Base-by-base conservation (phyloP, 1,140 invertebrate genomes). In the Colletes gigas region DNA sequence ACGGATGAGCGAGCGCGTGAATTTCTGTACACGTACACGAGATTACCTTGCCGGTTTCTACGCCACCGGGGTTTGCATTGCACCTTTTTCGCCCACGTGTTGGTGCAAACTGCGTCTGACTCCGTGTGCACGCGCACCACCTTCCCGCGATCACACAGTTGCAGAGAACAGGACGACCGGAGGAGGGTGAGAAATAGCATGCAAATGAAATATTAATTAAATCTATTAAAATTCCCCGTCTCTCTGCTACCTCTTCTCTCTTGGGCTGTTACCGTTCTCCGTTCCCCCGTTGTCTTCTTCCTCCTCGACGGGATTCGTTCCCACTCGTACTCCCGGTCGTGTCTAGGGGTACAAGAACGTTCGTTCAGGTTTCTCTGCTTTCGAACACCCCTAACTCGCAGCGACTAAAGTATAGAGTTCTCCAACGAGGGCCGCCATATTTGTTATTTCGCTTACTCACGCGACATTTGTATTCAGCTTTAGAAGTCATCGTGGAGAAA, bases 161-260 rank as follows among this genome's bases (percentile, higher is more conserved):
- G 19, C 77, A 30, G 77, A 78, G 77, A 78, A 78, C 54, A 52
- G 66, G n/a, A 66, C 15, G 60, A 68, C 70, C 72, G 67, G 54
- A 47, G 30, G 78, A 41, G 87, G 83, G 55, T 71, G 85, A 84
- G 88, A 83, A 89, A 90, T 89, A 89, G 87, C 79, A 90, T 90
- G 88, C 89, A 90, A 90, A 89, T 90, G 89, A 90, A 90, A 90
- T 90, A 90, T 90, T 90, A 90, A 90, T 90, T 90, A 90, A 90
- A 89, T 89, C 88, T 89, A 89, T 87, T 87, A 89, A 89, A 90
- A 89, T 88, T 86, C 78, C 78, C 81, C 68, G 55, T 62, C 83
- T 70, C 78, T 68, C 59, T 21, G 55, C 54, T 57, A 74, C 39
- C 71, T 30, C 70, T 21, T 6, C 71, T 19, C 17, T 65, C 57